Percentiles rank a stretch among this genome's conserved stretches.
Conservation (phyloP, 2,797 vertebrate genomes). For the Pachyuromys duprasi region DNA sequence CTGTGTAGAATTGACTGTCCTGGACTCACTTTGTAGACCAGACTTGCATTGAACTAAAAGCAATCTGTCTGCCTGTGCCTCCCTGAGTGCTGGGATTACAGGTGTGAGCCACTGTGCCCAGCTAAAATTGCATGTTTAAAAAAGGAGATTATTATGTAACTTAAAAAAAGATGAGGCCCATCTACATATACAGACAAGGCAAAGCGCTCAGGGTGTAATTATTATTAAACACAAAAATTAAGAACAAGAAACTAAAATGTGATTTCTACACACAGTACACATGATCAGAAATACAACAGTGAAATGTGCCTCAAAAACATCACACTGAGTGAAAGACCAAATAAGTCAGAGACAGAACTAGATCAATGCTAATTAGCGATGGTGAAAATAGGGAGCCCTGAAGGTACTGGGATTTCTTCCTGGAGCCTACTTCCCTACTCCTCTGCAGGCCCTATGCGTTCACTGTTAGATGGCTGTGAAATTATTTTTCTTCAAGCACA, state of each 20-base stretch:
- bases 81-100: too few species aligned
- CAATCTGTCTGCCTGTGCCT: too few species aligned
- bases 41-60: too few species aligned
- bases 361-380: neutral
- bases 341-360: neutral
- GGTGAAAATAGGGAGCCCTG: neutral
- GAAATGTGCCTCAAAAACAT: neutral
- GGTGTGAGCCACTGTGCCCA: too few species aligned
- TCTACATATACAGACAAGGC: neutral
- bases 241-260: neutral
- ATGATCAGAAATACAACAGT: neutral
- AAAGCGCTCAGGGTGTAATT: neutral
- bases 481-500: too few species aligned
- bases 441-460: neutral
- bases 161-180: neutral
- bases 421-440: neutral
- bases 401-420: neutral
- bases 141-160: neutral
- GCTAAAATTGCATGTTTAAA: neutral
- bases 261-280: neutral
- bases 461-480: neutral
- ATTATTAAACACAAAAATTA: neutral
- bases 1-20: too few species aligned
- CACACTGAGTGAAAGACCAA: neutral
- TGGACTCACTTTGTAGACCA: too few species aligned